Conservation (phyloP, 1,140 invertebrate genomes). For the Musca vetustissima region DNA sequence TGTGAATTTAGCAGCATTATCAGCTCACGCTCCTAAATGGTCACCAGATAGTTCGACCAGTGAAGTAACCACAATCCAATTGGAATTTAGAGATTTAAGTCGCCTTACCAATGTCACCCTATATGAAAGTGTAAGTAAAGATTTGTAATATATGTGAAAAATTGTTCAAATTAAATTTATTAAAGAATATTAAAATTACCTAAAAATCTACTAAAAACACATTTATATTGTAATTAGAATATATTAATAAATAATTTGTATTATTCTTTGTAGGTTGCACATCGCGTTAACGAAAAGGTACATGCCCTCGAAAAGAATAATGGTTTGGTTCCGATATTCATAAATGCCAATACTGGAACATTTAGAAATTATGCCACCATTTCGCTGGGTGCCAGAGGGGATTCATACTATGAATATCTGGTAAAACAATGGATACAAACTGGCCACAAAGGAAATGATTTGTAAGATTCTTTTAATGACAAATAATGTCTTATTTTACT, state of each 20-base stretch:
- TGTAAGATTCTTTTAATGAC: slow-evolving; percentile 67
- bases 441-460: slow-evolving; percentile 79
- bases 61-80: slow-evolving; percentile 89
- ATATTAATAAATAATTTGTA: no score
- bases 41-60: slow-evolving; percentile 91
- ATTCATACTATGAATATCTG: slow-evolving; percentile 93
- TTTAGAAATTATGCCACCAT: slow-evolving; percentile 85
- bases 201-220: no score
- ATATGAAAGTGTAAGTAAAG: slow-evolving; percentile 71
- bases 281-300: slow-evolving; percentile 86
- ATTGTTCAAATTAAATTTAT: no score
- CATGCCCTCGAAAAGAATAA: slow-evolving; percentile 86
- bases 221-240: not conserved
- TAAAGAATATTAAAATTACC: no score
- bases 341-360: slow-evolving; percentile 87
- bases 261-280: slow-evolving; percentile 65
- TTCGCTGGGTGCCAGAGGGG: slow-evolving; percentile 87
- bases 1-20: slow-evolving; percentile 82
- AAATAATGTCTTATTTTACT: no score
- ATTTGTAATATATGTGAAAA: no score
- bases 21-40: slow-evolving; percentile 87
- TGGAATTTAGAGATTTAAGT: slow-evolving; percentile 90
- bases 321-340: slow-evolving; percentile 96
- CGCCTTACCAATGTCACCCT: slow-evolving; percentile 72
- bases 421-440: slow-evolving; percentile 94